phyloP scores from a whole-genome alignment of 2,113 vertebrate species.

The Gallinago jamesoni region DNA sequence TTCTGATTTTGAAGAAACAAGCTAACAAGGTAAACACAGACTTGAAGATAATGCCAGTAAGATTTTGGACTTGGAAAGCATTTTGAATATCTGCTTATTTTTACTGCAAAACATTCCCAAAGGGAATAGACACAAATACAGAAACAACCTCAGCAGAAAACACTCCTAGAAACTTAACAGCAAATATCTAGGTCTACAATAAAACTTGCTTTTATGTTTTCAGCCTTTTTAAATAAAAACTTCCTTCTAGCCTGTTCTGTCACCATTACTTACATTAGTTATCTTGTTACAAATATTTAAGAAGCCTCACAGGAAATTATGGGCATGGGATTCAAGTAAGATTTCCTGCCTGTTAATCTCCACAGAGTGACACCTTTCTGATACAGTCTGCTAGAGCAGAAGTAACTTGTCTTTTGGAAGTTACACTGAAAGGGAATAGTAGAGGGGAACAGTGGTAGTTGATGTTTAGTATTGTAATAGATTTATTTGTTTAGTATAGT shows the following conservation, averaged over 20 bases:
- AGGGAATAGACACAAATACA: background rate
- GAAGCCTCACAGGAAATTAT: background rate
- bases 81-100: background rate
- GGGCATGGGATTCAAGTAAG: background rate
- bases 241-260: background rate
- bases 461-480: background rate
- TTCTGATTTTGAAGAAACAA: background rate
- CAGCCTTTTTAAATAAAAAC: background rate
- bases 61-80: background rate
- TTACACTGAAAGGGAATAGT: background rate
- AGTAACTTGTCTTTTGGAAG: background rate
- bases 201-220: background rate
- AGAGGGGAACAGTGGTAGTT: background rate
- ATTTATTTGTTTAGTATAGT: background rate
- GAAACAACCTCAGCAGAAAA: background rate
- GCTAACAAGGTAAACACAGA: background rate
- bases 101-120: background rate
- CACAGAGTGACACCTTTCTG: background rate
- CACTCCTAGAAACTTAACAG: background rate
- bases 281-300: background rate
- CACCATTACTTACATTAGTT: background rate
- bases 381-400: background rate
- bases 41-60: background rate
- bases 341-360: background rate
- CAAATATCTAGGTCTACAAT: background rate